These are phyloP conservation scores for Eristalis tenax DNA, from an alignment of 2,888 invertebrate species.

Conservation along the genomic window DNA sequence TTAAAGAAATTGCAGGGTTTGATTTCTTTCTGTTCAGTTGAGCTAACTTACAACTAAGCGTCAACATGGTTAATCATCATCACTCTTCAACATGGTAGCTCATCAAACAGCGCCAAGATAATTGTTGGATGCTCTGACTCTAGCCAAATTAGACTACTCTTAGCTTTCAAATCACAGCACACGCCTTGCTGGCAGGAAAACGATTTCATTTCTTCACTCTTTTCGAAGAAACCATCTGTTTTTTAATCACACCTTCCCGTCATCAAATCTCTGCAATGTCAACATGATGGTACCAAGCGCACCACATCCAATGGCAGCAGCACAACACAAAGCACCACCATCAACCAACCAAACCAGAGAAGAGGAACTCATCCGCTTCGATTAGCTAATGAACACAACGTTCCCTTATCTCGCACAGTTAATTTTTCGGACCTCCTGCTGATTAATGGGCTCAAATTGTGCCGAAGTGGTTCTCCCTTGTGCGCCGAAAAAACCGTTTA, in stretches of 20 bases:
- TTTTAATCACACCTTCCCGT: no score
- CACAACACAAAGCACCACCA: neutral
- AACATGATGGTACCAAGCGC: conserved; percentile 21
- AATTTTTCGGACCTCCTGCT: conserved; percentile 74
- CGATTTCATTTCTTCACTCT: neutral
- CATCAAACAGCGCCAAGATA: neutral
- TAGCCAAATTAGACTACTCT: neutral
- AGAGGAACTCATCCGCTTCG: conserved; percentile 62
- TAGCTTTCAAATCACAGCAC: neutral
- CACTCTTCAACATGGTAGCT: no score
- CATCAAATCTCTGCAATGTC: neutral
- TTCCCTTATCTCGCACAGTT: conserved; percentile 73
- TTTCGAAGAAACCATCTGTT: neutral
- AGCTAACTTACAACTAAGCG: no score
- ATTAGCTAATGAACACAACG: conserved; percentile 71
- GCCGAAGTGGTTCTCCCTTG: conserved; percentile 57
- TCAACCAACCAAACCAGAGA: neutral
- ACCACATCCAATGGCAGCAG: neutral
- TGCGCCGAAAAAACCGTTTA: conserved; percentile 54
- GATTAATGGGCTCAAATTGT: conserved; percentile 74
- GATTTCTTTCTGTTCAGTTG: no score
- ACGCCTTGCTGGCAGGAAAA: neutral
- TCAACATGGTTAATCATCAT: no score
- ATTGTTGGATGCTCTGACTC: no score
- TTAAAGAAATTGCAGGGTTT: no score